Percentiles rank a stretch among this genome's conserved stretches.
phyloP scores from a whole-genome alignment of 1,140 invertebrate genomes.

The Anthonomus grandis region DNA sequence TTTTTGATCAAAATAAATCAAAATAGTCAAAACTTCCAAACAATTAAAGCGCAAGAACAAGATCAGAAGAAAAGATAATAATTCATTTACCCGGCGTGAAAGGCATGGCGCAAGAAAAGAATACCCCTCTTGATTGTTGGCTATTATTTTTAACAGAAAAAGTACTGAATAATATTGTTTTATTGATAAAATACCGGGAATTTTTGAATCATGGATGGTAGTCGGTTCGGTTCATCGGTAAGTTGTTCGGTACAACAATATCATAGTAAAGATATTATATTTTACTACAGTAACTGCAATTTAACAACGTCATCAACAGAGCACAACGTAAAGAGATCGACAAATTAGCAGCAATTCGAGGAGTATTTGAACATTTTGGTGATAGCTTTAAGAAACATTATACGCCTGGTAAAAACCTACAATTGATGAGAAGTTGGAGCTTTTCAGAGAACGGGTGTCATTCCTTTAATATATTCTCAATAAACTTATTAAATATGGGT shows the following conservation, averaged over 20 bases:
- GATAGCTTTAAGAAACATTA: conserved; percentile 27
- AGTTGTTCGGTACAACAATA: too few relatives aligned
- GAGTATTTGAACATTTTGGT: conserved; percentile 28
- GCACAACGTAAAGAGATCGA: conserved; percentile 6
- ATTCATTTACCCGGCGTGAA: conserved; percentile 18
- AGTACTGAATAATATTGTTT: conserved; percentile 3
- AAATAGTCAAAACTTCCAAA: conserved; percentile 16
- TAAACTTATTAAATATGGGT: conserved; percentile 10
- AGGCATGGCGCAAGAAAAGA: conserved; percentile 3
- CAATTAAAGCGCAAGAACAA: conserved; percentile 14
- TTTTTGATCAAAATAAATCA: conserved; percentile 16
- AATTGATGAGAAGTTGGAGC: conserved; percentile 1
- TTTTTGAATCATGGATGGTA: conserved; percentile 3
- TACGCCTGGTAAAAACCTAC: conserved; percentile 29
- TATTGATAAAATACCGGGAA: not conserved
- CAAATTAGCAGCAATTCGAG: conserved; percentile 17
- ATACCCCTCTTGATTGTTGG: conserved; percentile 4
- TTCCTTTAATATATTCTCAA: conserved; percentile 1
- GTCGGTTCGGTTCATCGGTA: not conserved
- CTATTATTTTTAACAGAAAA: conserved; percentile 12
- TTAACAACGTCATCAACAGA: conserved; percentile 3
- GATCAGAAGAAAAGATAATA: conserved; percentile 14
- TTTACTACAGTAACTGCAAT: conserved; percentile 4
- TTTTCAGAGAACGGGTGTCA: not conserved
- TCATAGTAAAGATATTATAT: conserved; percentile 6